These are phyloP conservation scores for Polypterus bichir DNA, from an alignment of 2,113 vertebrate species.

Conservation along the genomic window DNA sequence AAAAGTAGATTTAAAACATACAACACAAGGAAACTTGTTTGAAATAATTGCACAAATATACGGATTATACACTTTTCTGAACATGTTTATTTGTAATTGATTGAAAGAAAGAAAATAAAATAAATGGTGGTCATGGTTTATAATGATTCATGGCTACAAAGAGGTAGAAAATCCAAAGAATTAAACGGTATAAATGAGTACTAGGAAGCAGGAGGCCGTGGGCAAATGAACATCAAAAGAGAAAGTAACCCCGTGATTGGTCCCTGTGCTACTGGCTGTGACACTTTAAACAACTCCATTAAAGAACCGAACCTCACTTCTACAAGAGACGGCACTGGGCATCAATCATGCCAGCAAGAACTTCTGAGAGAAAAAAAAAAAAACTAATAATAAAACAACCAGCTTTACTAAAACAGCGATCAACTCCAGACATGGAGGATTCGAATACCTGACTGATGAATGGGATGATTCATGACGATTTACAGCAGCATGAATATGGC, in stretches of 20 bases:
- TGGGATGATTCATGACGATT: too few species aligned
- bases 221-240: not conserved
- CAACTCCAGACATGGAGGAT: not conserved
- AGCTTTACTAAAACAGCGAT: not conserved
- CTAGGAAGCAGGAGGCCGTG: not conserved
- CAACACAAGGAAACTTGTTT: conserved; percentile 33
- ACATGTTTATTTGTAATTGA: conserved; percentile 33
- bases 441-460: too few species aligned
- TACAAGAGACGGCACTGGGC: not conserved
- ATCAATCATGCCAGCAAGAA: not conserved
- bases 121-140: conserved; percentile 32
- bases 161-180: conserved; percentile 27
- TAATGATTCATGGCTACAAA: conserved; percentile 32
- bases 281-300: not conserved
- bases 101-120: conserved; percentile 30
- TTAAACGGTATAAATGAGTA: conserved; percentile 15
- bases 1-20: conserved; percentile 52
- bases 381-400: too few species aligned
- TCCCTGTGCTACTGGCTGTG: not conserved
- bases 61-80: conserved; percentile 24
- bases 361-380: too few species aligned
- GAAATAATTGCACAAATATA: conserved; percentile 25
- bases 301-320: not conserved
- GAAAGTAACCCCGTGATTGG: not conserved
- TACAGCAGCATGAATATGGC: too few species aligned